Percentiles rank a stretch among this genome's conserved stretches.
These are phyloP conservation scores for Rhinichthys klamathensis DNA, from an alignment of 2,113 vertebrate genomes.

Conservation along the genomic window DNA sequence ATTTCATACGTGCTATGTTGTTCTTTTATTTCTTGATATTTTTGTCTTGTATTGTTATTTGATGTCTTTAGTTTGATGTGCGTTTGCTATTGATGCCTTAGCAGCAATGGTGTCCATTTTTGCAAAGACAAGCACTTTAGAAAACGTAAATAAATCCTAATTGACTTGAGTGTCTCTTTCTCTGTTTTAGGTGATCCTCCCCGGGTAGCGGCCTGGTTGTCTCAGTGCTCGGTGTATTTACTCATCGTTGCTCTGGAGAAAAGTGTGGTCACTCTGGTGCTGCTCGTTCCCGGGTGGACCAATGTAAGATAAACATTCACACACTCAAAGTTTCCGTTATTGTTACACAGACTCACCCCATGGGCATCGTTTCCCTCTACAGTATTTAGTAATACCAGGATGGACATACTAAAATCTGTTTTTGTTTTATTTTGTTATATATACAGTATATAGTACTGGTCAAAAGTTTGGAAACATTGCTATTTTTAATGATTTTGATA, in stretches of 20 bases:
- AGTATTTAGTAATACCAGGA: background rate
- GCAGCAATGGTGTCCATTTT: background rate
- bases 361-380: background rate
- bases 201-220: slow-evolving; percentile 74
- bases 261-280: slow-evolving; percentile 73
- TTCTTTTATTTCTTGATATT: background rate
- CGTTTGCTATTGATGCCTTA: background rate
- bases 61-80: background rate
- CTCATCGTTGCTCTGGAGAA: slow-evolving; percentile 82
- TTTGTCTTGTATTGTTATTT: background rate
- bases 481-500: no score
- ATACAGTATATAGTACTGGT: no score
- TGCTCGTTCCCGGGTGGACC: slow-evolving; percentile 79
- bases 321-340: background rate
- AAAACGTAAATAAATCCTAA: background rate
- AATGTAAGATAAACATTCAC: slow-evolving; percentile 68
- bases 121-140: background rate
- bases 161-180: background rate
- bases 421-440: no score
- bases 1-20: no score
- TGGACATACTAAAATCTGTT: background rate
- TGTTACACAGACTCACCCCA: background rate
- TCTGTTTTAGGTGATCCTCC: slow-evolving; percentile 73
- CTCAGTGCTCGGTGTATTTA: slow-evolving; percentile 79
- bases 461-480: no score